Conservation (phyloP, 2,797 vertebrate genomes). For the Scolopax bukidnonensis region DNA sequence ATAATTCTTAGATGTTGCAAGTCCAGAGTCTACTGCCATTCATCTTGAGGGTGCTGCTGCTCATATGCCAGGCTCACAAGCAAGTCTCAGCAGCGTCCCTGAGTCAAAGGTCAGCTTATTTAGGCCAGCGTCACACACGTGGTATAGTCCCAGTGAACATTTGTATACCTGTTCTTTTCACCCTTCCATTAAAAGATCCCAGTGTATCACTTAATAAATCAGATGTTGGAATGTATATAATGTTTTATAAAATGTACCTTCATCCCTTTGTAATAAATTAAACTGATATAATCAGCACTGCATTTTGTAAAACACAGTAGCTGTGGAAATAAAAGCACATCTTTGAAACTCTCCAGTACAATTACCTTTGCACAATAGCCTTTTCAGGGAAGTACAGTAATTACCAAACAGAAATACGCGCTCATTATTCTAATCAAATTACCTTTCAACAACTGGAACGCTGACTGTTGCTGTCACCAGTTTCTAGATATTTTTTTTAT, state of each 20-base stretch:
- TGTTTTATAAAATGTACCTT: neutral
- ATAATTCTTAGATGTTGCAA: neutral
- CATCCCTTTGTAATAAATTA: conserved; percentile 20
- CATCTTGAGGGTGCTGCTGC: neutral
- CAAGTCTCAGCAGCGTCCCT: neutral
- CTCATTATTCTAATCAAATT: conserved; percentile 56
- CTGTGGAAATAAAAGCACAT: conserved; percentile 32
- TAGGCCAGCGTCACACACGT: neutral
- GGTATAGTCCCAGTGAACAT: neutral
- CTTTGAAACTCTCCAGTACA: conserved; percentile 28
- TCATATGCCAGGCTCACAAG: neutral
- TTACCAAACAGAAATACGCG: conserved; percentile 40
- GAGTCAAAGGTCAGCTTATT: neutral
- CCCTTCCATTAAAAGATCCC: neutral
- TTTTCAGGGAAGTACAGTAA: conserved; percentile 46
- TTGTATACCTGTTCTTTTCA: neutral
- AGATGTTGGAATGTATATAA: neutral
- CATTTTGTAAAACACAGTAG: neutral
- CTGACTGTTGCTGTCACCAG: neutral
- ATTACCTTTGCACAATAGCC: conserved; percentile 8
- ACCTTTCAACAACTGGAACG: conserved; percentile 22
- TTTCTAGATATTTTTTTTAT: conserved; percentile 23
- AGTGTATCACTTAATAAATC: neutral
- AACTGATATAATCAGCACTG: neutral
- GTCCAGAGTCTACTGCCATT: neutral